Evolutionary conservation across 2,113 vertebrate species (phyloP).

Genomic region (Dinomys branickii): DNA sequence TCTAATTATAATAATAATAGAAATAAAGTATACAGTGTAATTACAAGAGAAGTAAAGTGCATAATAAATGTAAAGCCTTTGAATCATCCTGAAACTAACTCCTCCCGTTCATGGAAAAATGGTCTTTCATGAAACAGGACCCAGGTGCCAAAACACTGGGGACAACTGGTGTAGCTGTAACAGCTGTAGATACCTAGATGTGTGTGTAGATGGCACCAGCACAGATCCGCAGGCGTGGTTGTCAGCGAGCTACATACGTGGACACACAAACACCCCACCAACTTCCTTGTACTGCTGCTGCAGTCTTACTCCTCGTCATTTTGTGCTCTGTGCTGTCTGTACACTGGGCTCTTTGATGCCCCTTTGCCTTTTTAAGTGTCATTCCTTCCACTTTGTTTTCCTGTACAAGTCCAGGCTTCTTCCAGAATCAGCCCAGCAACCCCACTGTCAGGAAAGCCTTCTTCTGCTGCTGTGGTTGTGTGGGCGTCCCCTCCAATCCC

Average conservation of each 20-base stretch:
- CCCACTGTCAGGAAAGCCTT: too few relatives aligned
- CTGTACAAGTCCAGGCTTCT: too few relatives aligned
- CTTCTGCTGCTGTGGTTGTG: too few relatives aligned
- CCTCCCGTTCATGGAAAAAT: neutral
- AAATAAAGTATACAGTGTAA: neutral
- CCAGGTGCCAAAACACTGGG: neutral
- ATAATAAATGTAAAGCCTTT: neutral
- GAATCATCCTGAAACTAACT: neutral
- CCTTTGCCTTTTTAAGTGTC: neutral
- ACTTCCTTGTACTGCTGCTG: neutral
- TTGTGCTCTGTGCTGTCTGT: neutral
- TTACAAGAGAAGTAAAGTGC: neutral
- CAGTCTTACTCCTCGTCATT: neutral
- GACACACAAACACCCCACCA: rapidly evolving
- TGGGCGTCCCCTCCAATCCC: neutral
- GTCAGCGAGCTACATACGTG: neutral
- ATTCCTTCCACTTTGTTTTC: too few relatives aligned
- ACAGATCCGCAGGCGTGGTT: neutral
- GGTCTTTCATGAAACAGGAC: neutral
- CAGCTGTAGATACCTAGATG: neutral
- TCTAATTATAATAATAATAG: neutral
- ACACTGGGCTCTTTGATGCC: neutral
- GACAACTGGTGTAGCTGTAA: too few relatives aligned
- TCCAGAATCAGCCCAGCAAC: too few relatives aligned
- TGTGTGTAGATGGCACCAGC: too few relatives aligned